phyloP scores from a whole-genome alignment of 2,113 vertebrate species.

The Haemorhous mexicanus region DNA sequence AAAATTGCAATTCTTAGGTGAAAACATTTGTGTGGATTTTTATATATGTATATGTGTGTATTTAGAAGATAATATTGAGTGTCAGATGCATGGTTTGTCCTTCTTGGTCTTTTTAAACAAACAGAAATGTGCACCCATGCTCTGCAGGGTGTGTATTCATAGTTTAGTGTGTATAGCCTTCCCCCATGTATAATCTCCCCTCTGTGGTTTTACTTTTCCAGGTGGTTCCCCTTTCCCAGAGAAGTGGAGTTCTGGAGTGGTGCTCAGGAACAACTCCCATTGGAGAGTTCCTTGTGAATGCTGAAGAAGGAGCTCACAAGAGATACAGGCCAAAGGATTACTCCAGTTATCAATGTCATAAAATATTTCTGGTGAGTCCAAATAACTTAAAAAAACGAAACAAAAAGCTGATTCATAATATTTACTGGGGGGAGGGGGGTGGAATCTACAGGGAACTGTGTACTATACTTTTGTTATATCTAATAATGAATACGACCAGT shows the following conservation, averaged over 20 bases:
- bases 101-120: neutral
- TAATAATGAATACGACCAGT: neutral
- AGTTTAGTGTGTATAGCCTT: neutral
- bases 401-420: neutral
- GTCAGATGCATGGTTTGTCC: neutral
- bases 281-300: constrained; percentile 88
- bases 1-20: neutral
- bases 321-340: constrained; percentile 88
- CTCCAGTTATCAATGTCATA: constrained; percentile 76
- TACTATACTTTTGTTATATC: neutral
- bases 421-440: neutral
- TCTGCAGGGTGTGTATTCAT: neutral
- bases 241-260: constrained; percentile 95
- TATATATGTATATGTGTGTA: rapidly evolving
- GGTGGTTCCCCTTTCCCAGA: constrained; percentile 97
- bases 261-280: constrained; percentile 92
- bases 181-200: neutral
- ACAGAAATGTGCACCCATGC: neutral
- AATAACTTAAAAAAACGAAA: neutral
- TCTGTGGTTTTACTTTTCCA: constrained; percentile 16
- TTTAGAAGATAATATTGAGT: neutral
- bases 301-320: constrained; percentile 84
- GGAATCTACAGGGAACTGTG: neutral
- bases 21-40: neutral
- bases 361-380: constrained; percentile 83